Evolutionary conservation across 2,113 vertebrate genomes (phyloP).

Genomic region (Phainopepla nitens): DNA sequence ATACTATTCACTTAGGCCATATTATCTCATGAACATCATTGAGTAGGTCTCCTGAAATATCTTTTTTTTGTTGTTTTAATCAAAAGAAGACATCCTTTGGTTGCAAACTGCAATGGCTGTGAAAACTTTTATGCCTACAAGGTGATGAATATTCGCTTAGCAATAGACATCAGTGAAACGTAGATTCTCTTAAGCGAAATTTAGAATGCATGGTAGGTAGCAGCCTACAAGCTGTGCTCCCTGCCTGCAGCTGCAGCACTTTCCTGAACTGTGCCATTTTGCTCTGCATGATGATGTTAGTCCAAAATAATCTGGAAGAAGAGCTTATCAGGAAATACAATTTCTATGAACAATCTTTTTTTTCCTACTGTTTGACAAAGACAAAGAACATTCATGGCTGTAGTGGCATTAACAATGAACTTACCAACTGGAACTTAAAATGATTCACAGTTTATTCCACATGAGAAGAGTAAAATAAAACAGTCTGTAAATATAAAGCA

Average conservation of each 20-base stretch:
- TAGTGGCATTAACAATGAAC: not conserved
- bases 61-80: not conserved
- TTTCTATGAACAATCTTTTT: not conserved
- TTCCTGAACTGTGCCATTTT: not conserved
- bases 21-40: not conserved
- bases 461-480: not conserved
- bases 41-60: not conserved
- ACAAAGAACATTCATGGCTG: not conserved
- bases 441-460: not conserved
- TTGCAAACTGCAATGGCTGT: not conserved
- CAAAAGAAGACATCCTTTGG: not conserved
- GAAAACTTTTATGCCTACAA: not conserved
- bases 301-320: not conserved
- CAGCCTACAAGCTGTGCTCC: not conserved
- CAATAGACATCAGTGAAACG: not conserved
- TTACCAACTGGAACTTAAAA: not conserved
- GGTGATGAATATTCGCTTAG: not conserved
- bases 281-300: not conserved
- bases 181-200: not conserved
- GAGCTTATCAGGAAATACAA: not conserved
- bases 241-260: accelerated
- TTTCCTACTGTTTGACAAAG: not conserved
- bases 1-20: not conserved
- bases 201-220: not conserved
- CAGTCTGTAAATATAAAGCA: not conserved